A percentile compares a stretch with the other conserved stretches of the same genome.
Evolutionary conservation across 1,140 invertebrate species (phyloP).

Genomic region (Zaprionus camerounensis): DNA sequence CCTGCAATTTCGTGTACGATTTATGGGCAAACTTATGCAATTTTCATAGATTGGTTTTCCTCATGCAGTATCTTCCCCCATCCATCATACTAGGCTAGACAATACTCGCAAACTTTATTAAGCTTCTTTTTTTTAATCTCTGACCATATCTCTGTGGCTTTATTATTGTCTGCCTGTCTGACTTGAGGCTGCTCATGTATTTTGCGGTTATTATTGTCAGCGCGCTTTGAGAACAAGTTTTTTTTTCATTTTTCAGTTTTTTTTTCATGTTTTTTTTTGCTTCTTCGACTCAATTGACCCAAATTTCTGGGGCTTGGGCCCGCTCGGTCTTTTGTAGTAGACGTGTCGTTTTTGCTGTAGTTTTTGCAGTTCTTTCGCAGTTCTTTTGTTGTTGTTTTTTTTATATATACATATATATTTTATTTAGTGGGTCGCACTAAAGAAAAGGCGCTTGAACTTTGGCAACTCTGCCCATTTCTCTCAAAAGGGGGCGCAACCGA

Average conservation of each 20-base stretch:
- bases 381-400: background rate
- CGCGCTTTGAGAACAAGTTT: slow-evolving; percentile 52
- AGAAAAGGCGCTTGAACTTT: slow-evolving; percentile 41
- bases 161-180: slow-evolving; percentile 22
- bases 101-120: slow-evolving; percentile 1
- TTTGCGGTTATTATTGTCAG: slow-evolving; percentile 52
- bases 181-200: slow-evolving; percentile 22
- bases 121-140: slow-evolving; percentile 15
- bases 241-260: slow-evolving; percentile 17
- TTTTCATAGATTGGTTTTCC: background rate
- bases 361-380: slow-evolving; percentile 6
- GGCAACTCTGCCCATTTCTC: slow-evolving; percentile 16
- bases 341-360: slow-evolving; percentile 51
- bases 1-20: background rate
- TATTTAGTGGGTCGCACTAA: slow-evolving; percentile 46
- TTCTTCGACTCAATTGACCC: slow-evolving; percentile 53
- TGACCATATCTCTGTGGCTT: slow-evolving; percentile 1
- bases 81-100: background rate
- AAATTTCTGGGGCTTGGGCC: slow-evolving; percentile 40
- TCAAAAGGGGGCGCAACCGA: background rate
- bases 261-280: slow-evolving; percentile 3
- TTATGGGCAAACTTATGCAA: slow-evolving; percentile 8
- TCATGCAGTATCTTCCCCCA: background rate
- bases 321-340: slow-evolving; percentile 36
- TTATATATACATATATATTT: slow-evolving; percentile 12